Evolutionary conservation across 2,113 vertebrate species (phyloP).

Genomic region (Recurvirostra avosetta): DNA sequence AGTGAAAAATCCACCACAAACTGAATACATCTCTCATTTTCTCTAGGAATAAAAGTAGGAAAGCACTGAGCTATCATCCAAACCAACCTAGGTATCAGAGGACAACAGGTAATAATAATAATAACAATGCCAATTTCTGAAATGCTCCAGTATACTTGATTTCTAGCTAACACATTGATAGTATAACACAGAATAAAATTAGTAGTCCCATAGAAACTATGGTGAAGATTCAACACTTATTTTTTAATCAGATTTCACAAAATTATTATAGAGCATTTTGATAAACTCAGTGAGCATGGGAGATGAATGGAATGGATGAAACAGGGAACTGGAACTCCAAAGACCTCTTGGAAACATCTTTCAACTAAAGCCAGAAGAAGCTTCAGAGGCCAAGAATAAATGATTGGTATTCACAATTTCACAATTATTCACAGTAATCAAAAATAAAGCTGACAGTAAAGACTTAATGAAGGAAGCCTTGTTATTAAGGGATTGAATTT

Average conservation of each 20-base stretch:
- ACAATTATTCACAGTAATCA: not conserved
- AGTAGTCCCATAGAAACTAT: not conserved
- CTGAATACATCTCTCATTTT: not conserved
- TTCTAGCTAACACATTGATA: not conserved
- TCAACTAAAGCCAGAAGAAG: not conserved
- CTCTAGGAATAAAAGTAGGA: not conserved
- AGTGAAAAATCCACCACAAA: not conserved
- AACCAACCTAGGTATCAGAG: not conserved
- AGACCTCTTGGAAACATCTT: not conserved
- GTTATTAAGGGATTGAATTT: not conserved
- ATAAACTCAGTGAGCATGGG: not conserved
- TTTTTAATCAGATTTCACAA: not conserved
- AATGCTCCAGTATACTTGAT: not conserved
- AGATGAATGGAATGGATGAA: not conserved
- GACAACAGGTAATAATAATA: not conserved
- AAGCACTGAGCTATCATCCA: not conserved
- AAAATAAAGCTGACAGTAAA: not conserved
- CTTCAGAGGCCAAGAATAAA: not conserved
- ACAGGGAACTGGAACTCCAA: not conserved
- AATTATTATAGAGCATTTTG: not conserved
- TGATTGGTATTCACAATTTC: not conserved
- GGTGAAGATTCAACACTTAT: not conserved
- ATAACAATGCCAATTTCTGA: not conserved
- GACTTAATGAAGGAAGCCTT: not conserved
- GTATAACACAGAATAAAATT: not conserved